Evolutionary conservation across 2,113 vertebrate genomes (phyloP).

Genomic region (Psittacus erithacus): DNA sequence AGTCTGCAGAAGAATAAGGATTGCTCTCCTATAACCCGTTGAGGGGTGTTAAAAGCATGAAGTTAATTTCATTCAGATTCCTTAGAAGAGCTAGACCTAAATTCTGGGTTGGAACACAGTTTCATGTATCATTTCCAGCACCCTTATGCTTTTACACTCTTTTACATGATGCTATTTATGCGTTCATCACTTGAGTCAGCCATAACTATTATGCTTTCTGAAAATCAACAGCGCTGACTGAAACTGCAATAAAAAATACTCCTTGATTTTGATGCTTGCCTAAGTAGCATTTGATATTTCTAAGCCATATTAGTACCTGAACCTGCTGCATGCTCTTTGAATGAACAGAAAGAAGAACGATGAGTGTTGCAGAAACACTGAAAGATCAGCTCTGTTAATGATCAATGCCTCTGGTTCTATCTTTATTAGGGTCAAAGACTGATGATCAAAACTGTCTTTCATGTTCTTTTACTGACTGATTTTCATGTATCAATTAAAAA

Average conservation of each 20-base stretch:
- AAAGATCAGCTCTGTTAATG: not conserved
- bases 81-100: not conserved
- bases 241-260: not conserved
- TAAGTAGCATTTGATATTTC: not conserved
- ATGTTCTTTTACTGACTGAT: not conserved
- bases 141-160: not conserved
- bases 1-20: not conserved
- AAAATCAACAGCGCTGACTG: not conserved
- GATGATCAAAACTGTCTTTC: not conserved
- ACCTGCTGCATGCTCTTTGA: not conserved
- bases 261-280: not conserved
- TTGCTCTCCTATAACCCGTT: not conserved
- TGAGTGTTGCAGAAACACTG: not conserved
- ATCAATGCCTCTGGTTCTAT: not conserved
- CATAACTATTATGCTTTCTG: not conserved
- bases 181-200: not conserved
- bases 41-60: not conserved
- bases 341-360: not conserved
- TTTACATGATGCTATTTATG: not conserved
- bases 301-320: not conserved
- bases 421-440: constrained; percentile 24
- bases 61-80: not conserved
- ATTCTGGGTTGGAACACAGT: not conserved
- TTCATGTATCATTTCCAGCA: not conserved
- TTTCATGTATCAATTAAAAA: constrained; percentile 5